Conservation (phyloP, 2,888 invertebrate genomes). For the Biston betularia region DNA sequence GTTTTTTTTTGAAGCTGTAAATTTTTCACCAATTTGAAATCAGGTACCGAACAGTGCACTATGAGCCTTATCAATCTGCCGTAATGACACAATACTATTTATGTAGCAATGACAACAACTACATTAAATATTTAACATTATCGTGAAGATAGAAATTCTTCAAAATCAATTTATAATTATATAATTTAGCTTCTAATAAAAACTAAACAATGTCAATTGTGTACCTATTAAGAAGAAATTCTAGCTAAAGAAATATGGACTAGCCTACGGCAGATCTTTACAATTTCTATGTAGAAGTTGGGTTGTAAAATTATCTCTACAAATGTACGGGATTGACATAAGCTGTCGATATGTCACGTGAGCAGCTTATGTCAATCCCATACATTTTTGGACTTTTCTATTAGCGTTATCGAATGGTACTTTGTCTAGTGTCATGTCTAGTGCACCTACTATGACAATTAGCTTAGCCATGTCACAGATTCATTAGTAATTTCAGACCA, state of each 20-base stretch:
- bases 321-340: too few relatives aligned
- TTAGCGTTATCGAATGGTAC: too few relatives aligned
- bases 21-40: neutral
- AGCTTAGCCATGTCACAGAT: too few relatives aligned
- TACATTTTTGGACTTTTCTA: too few relatives aligned
- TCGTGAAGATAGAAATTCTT: neutral
- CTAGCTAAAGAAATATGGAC: neutral
- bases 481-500: too few relatives aligned
- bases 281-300: constrained; percentile 1
- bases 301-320: constrained; percentile 7
- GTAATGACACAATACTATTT: constrained; percentile 8
- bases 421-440: too few relatives aligned
- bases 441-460: too few relatives aligned
- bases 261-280: constrained; percentile 22
- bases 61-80: constrained; percentile 22
- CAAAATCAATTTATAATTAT: neutral
- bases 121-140: neutral
- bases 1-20: too few relatives aligned
- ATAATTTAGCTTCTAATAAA: neutral
- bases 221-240: neutral
- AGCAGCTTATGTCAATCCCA: too few relatives aligned
- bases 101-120: neutral
- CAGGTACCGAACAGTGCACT: neutral
- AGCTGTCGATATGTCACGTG: too few relatives aligned
- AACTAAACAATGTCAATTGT: neutral